Evolutionary conservation across 2,888 invertebrate species (phyloP).

Genomic region (Helicoverpa assulta): DNA sequence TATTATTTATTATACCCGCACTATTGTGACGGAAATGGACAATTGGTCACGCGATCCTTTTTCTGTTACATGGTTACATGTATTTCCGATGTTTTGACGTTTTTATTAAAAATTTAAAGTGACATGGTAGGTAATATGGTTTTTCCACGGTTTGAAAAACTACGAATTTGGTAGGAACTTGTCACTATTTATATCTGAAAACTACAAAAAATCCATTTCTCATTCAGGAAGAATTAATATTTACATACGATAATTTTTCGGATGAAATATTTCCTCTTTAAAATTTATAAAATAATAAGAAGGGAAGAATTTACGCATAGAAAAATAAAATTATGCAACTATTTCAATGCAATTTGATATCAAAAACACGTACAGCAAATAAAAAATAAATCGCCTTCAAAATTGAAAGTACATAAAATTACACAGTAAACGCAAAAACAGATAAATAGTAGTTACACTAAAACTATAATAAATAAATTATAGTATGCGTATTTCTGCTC

Average conservation of each 20-base stretch:
- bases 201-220: too few relatives aligned
- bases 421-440: constrained; percentile 28
- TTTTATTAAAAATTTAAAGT: constrained; percentile 18
- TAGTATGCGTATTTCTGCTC: constrained; percentile 18
- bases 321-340: background rate
- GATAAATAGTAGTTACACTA: constrained; percentile 34
- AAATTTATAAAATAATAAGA: too few relatives aligned
- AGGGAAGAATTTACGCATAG: background rate
- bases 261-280: too few relatives aligned
- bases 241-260: too few relatives aligned
- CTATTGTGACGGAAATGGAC: constrained; percentile 45
- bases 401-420: constrained; percentile 34
- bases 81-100: constrained; percentile 47
- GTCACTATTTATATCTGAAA: too few relatives aligned
- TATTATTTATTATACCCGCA: constrained; percentile 34
- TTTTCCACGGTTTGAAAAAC: too few relatives aligned
- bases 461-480: constrained; percentile 55
- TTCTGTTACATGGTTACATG: too few relatives aligned
- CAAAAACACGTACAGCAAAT: constrained; percentile 11
- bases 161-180: too few relatives aligned
- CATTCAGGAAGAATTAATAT: too few relatives aligned
- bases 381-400: constrained; percentile 12
- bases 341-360: constrained; percentile 6
- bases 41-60: constrained; percentile 47
- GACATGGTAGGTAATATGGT: background rate